phyloP scores from a whole-genome alignment of 2,797 vertebrate genomes.

The Gephyroberyx darwinii region DNA sequence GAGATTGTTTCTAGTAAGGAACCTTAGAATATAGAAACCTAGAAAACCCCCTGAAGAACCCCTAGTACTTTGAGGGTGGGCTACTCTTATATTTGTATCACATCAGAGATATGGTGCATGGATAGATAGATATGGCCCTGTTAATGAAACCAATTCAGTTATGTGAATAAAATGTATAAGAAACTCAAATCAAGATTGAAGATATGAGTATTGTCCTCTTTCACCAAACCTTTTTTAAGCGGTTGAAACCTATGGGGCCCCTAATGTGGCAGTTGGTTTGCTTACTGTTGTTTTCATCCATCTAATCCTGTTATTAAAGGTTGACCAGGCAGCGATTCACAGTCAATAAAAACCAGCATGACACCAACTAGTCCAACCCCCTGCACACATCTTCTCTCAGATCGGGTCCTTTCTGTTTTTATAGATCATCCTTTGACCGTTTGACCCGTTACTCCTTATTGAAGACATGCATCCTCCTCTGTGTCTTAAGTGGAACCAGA shows the following conservation, averaged over 20 bases:
- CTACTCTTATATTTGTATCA: too few relatives aligned
- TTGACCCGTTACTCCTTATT: neutral
- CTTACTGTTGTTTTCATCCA: neutral
- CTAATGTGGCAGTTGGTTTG: neutral
- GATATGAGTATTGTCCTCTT: too few relatives aligned
- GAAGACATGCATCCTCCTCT: neutral
- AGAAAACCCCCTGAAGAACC: too few relatives aligned
- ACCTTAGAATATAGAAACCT: too few relatives aligned
- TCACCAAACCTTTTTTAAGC: too few relatives aligned
- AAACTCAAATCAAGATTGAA: too few relatives aligned
- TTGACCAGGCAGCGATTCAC: constrained; percentile 35
- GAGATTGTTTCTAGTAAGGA: too few relatives aligned
- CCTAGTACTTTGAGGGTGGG: too few relatives aligned
- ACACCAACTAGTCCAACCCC: constrained; percentile 17
- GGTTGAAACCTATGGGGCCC: neutral
- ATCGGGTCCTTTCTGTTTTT: neutral
- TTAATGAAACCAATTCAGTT: too few relatives aligned
- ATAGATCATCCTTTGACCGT: neutral
- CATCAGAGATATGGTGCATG: too few relatives aligned
- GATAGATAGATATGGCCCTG: too few relatives aligned
- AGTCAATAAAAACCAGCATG: constrained; percentile 50
- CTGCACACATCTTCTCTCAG: neutral
- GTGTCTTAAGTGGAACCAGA: neutral
- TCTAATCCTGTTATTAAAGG: constrained; percentile 33
- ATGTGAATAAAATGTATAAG: too few relatives aligned